Evolutionary conservation across 2,797 vertebrate species (phyloP), one percentile per base, ranked within the genome.

Genomic region (Chrosomus eos): DNA sequence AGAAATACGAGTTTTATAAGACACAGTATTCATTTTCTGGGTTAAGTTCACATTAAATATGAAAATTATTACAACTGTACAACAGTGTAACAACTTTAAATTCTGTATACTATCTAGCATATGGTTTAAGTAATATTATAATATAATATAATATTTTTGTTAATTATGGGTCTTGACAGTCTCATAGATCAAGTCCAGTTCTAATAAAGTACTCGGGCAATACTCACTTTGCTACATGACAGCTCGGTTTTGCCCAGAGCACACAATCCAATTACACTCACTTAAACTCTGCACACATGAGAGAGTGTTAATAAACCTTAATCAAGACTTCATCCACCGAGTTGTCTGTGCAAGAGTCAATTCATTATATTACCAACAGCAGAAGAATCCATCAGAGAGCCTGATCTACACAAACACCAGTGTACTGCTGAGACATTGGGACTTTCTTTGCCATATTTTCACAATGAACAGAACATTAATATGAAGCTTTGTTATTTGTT

Each of bases 241-340:
- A 75, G 60, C 48, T 74, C 28, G 9, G 40, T 64, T 64, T 14
- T 73, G 58, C 83, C 67, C 38, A 21, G 55, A 80, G 78, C 58
- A 53, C 79, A 16, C 26, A 51, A 60, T 64, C 33, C 55, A 81
- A 80, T 73, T 64, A 74, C 31, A 60, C 23, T 74, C 53, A 64
- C 66, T 80, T 62, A 48, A 33, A 84, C 38, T 60, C 66, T 79
- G 38, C 53, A 83, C 60, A 66, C 60, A 51, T 53, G 72, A 83
- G 72, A 82, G 48, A 45, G 80, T 11, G 8, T 43, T 77, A 62
- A 58, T 45, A 38, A 60, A 82, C 71, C 53, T 76, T 74, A 75
- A 82, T 82, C n/a, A 76, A 71, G 64, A 55, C 72, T 70, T 51
- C 40, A 33, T 73, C 60, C 67, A 66, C 64, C 5, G n/a, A 60